Evolutionary conservation across 2,888 invertebrate genomes (phyloP).

Genomic region (Cyclophora punctaria): DNA sequence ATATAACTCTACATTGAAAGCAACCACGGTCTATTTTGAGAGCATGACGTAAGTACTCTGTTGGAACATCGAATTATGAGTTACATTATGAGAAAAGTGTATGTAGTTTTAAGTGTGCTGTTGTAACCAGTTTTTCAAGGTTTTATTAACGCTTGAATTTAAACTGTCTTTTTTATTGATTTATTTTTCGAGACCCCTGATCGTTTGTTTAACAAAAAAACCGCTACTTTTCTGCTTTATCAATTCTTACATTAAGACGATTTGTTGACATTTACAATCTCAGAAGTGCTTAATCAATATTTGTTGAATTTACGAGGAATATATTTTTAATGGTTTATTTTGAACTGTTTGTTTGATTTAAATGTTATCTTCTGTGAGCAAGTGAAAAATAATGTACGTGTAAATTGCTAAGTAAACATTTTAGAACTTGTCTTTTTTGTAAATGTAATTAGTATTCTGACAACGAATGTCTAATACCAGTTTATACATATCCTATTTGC

Average conservation of each 20-base stretch:
- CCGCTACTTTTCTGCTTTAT: no score
- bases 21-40: conserved; percentile 53
- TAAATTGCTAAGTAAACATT: no score
- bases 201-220: no score
- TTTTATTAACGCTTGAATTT: conserved; percentile 15
- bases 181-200: no score
- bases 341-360: no score
- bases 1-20: conserved; percentile 53
- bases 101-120: conserved; percentile 24
- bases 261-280: no score
- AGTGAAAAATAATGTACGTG: background rate
- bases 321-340: no score
- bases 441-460: conserved; percentile 3
- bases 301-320: no score
- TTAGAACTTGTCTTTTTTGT: background rate
- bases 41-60: conserved; percentile 54
- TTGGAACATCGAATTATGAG: conserved; percentile 33
- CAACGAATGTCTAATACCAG: background rate
- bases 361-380: no score
- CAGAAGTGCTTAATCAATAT: no score
- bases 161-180: background rate
- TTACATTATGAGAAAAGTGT: conserved; percentile 32
- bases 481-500: conserved; percentile 8
- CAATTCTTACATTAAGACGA: no score
- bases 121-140: conserved; percentile 25